These are phyloP conservation scores for Argyrosomus japonicus DNA, from an alignment of 2,113 vertebrate genomes.

Conservation along the genomic window DNA sequence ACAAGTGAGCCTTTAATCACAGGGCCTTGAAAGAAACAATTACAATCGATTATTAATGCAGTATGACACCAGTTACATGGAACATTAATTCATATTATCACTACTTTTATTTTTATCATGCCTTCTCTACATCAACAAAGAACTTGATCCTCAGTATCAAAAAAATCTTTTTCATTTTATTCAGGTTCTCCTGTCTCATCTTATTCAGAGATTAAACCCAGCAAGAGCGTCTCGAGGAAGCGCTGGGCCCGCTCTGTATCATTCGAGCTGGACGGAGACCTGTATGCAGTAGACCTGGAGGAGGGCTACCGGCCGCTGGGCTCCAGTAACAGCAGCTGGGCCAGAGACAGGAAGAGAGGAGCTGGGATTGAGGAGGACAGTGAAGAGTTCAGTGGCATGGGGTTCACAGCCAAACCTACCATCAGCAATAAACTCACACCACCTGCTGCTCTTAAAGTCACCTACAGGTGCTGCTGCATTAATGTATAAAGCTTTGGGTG, in stretches of 20 bases:
- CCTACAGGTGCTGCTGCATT: slow-evolving; percentile 86
- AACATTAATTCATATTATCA: not conserved
- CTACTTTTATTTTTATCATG: not conserved
- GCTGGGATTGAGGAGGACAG: slow-evolving; percentile 81
- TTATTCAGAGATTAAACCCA: slow-evolving; percentile 87
- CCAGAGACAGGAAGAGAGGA: slow-evolving; percentile 59
- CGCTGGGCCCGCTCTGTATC: slow-evolving; percentile 89
- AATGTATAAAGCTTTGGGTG: slow-evolving; percentile 30
- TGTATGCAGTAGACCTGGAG: slow-evolving; percentile 85
- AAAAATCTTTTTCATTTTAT: slow-evolving; percentile 30
- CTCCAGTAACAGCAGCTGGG: slow-evolving; percentile 84
- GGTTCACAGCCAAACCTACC: slow-evolving; percentile 80
- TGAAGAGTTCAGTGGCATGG: slow-evolving; percentile 91
- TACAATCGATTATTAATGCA: not conserved
- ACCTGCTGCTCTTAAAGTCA: slow-evolving; percentile 92
- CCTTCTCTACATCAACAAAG: not conserved
- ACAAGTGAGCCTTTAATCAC: not conserved
- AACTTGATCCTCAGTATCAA: not conserved
- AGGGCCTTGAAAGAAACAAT: not conserved
- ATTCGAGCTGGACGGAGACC: slow-evolving; percentile 83
- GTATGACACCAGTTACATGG: not conserved
- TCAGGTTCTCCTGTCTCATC: slow-evolving; percentile 39
- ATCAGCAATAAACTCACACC: slow-evolving; percentile 79
- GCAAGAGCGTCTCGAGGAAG: slow-evolving; percentile 80
- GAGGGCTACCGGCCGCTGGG: slow-evolving; percentile 80